Base-by-base conservation (phyloP, 2,113 vertebrate species). In the Scolopax mira region DNA sequence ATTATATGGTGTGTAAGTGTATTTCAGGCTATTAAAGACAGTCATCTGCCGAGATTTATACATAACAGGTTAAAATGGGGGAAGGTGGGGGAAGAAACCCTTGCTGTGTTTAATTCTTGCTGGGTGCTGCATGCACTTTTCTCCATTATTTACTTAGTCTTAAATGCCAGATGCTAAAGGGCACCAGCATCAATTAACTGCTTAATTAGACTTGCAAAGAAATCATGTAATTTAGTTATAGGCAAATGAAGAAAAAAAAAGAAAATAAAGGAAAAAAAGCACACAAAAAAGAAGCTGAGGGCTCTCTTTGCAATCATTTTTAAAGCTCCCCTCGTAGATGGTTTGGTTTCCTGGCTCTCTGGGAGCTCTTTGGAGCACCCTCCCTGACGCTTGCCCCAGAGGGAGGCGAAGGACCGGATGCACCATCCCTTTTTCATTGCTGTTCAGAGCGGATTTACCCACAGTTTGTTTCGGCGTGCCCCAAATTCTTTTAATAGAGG, bases 141-240 rank as follows among this genome's bases (percentile, higher is more conserved):
- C 79, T 88, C 58, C 39, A 25, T 95, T 93, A 90, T 97, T 96
- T 97, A 96, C 95, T 96, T 97, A 93, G 93, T 96, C 96, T 96
- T 87, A 80, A 97, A 93, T 94, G 87, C 97, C 94, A 92, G 94
- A 93, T 94, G 89, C 77, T 96, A 97, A 97, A 97, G 95, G 96
- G 80, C 94, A 94, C 66, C 77, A 60, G 94, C 95, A 93, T 96
- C 96, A 95, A 94, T 94, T 97, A 97, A 95, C 94, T 95, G 91
- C 96, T 92, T 97, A 97, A 97, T 96, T 97, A 97, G 96, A 92
- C 94, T 93, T 97, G 94, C 96, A 96, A 96, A 93, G 94, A 92
- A 97, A 89, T 90, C 44, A 19, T 77, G 67, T 95, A 88, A 93
- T 95, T 94, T 93, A 95, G 92, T 96, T 85, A 91, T 84, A 88